Base-by-base conservation (phyloP, 2,113 vertebrate species). In the Chaetodon trifascialis region DNA sequence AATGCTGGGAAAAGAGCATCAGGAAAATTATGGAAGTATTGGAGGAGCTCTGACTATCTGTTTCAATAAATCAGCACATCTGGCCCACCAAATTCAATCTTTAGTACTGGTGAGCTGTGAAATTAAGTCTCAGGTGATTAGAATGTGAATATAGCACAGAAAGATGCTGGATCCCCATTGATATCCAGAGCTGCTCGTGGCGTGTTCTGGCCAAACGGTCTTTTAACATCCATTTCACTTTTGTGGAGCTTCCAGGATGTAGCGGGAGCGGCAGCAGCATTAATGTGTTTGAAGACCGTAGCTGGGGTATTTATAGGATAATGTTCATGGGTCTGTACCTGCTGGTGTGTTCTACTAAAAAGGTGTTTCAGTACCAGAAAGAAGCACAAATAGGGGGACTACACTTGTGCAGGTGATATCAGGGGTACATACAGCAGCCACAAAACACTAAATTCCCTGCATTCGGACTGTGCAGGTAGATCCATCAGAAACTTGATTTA, bases 81-180 rank as follows among this genome's bases (percentile, higher is more conserved):
- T 90, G 92, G 79, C 64, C 63, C 46, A 74, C 76, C 66, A 87
- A 91, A 90, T 89, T 49, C 86, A 75, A 92, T 94, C 84, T 90
- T 83, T 84, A 78, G 71, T 90, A 44, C 84, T 88, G 88, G 79
- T 88, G 93, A 93, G 88, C 91, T 94, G 92, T 94, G 92, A 94
- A 93, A 93, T 93, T 76, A 94, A 91, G 74, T 76, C 74, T 60
- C 59, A 70, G 46, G 80, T 88, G 75, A 90, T 91, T 88, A 82
- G 75, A 88, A 82, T 84, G 23, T 54, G 79, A 80, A 82, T 74
- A 60, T 47, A 77, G 56, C 40, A 77, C 30, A 72, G 73, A 71
- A 90, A 84, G 40, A 78, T 66, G 71, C 71, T 11, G 62, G 67
- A 67, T 62, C 64, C 73, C 46, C 5, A 11, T 62, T 68, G 56